Base-by-base conservation (phyloP, 2,888 invertebrate species). In the Eupithecia tripunctaria region DNA sequence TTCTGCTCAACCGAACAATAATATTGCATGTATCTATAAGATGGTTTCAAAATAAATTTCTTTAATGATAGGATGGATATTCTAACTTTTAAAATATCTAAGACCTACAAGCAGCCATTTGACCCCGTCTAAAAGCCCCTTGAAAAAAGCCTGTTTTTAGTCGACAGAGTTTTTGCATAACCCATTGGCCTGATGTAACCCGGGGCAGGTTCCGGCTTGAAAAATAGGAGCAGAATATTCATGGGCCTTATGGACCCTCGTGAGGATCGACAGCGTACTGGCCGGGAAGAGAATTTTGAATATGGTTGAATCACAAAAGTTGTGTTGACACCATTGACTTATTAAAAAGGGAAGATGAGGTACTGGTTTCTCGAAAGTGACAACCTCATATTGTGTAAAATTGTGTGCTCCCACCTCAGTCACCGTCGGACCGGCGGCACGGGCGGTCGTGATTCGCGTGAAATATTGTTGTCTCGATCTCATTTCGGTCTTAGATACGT, bases 141-240 rank as follows among this genome's bases (percentile, higher is more conserved):
- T 56, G 14, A 76, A 77, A 78, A 56, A 56, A 56, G 56, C 56
- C 56, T 56, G 56, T 56, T 56, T 47, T 56, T 56, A 25, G 56
- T 56, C 56, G 56, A 76, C 74, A 72, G 65, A 68, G 70, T 75
- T 74, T 79, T 79, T 75, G 78, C 74, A 78, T 75, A 74, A 74
- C 71, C 73, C 78, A 78, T 77, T 71, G 76, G 74, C 74, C 67
- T 71, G 73, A 79, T 74, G 75, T 76, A 71, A 74, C 71, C 76
- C 75, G 29, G 77, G 73, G 75, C 79, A 73, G 76, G 72, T 79
- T 75, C 79, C 79, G 79, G 75, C 74, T 56, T 73, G 51, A 73
- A 76, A 73, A 71, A 75, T 74, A 76, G 73, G 75, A 67, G 62
- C 67, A 73, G 80, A 80, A 80, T 80, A 80, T 80, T 80, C 78